Evolutionary conservation across 2,797 vertebrate species (phyloP), one percentile per base, ranked within the genome.

Genomic region (Peromyscus nudipes): DNA sequence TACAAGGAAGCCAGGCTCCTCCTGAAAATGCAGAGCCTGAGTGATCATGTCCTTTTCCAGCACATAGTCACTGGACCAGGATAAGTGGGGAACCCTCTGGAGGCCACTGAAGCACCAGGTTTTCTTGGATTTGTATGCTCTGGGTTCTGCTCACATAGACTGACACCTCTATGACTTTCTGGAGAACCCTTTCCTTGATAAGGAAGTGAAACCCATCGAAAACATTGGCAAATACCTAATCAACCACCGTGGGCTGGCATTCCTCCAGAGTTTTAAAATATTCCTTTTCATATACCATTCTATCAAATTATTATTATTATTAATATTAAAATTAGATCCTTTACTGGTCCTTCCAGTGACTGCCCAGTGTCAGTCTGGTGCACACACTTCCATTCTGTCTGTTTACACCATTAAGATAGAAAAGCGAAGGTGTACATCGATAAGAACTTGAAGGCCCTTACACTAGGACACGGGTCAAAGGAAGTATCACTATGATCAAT

Each of bases 121-220:
- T 4, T 43, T 97, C n/a, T 71, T 98, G 92, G 97, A 98, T 9
- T 94, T 98, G 46, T 94, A 97, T 25, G 76, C 76, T 17, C 34
- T 96, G 67, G 88, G 81, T 34, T 88, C 81, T 12, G 37, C 60
- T 21, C 77, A 95, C 10, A 46, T 14, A 12, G 96, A 98, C 46
- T 87, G 92, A 11, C 34, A 85, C 96, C 91, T 98, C 82, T 81
- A 83, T 2, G 91, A 97, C 86, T 98, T 86, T 92, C 89, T 97
- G 95, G 97, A 98, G 82, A 97, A 60, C 17, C 52, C 49, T n/a
- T 43, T 81, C 23, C 49, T 67, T 21, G 40, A 46, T 14, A 10
- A 64, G 37, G 91, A 98, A 55, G 94, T 96, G 27, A 95, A 97
- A 40, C 25, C 96, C 34, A 90, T 95, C 4, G 94, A 97, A 94